These are phyloP conservation scores for Hylomyscus alleni DNA, from an alignment of 2,797 vertebrate genomes.

Conservation along the genomic window DNA sequence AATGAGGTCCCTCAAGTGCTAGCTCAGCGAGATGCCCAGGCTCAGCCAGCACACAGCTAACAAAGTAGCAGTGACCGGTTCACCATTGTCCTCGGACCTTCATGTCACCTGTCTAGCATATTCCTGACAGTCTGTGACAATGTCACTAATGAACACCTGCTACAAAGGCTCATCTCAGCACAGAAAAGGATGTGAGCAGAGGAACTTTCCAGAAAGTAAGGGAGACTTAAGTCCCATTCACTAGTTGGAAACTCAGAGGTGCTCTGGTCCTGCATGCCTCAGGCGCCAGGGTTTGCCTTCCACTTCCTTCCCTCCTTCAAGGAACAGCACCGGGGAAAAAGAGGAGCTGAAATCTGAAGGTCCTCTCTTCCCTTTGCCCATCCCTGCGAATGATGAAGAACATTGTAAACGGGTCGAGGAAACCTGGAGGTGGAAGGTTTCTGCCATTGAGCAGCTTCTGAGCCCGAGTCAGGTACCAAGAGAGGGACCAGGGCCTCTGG, in stretches of 20 bases:
- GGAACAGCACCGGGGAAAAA: neutral
- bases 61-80: neutral
- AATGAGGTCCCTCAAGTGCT: neutral
- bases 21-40: accelerated
- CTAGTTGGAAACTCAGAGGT: neutral
- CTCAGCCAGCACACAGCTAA: neutral
- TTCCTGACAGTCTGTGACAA: neutral
- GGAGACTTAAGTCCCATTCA: neutral
- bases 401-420: conserved; percentile 37
- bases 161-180: neutral
- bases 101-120: accelerated
- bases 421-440: conserved; percentile 40
- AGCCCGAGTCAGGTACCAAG: no score
- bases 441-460: conserved; percentile 28
- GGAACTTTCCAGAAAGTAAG: neutral
- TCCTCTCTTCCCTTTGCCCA: accelerated
- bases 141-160: accelerated
- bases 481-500: conserved; percentile 83
- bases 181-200: neutral
- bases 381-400: neutral
- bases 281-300: neutral
- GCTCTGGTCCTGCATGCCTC: neutral
- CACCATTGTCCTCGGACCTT: neutral
- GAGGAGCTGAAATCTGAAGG: accelerated
- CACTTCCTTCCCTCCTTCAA: neutral